Percentiles rank a stretch among this genome's conserved stretches.
phyloP scores from a whole-genome alignment of 2,888 invertebrate genomes.

The Brachyopa scutellaris region DNA sequence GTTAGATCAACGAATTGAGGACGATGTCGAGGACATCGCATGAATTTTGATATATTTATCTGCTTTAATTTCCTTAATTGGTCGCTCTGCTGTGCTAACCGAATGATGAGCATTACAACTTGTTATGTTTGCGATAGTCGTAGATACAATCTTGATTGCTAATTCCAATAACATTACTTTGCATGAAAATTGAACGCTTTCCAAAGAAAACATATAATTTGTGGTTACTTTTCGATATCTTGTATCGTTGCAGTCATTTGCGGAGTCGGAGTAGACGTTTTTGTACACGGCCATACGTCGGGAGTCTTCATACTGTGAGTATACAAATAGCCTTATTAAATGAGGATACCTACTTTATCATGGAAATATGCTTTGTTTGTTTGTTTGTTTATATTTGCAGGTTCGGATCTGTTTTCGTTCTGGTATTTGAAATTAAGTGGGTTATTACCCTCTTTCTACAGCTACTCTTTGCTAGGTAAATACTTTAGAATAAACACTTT shows the following conservation, averaged over 20 bases:
- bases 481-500: constrained; percentile 33
- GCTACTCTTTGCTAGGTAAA: constrained; percentile 81
- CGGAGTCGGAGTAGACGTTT: constrained; percentile 86
- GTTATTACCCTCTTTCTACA: constrained; percentile 85
- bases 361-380: constrained; percentile 28
- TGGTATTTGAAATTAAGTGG: constrained; percentile 86
- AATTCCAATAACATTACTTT: constrained; percentile 11
- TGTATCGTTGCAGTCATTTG: constrained; percentile 83
- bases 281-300: constrained; percentile 84
- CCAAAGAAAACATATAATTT: constrained; percentile 6
- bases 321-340: constrained; percentile 68
- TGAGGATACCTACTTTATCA: background rate
- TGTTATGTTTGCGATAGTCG: background rate
- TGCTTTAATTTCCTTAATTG: constrained; percentile 57
- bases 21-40: constrained; percentile 15
- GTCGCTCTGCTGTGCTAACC: constrained; percentile 12
- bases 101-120: constrained; percentile 13
- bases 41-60: constrained; percentile 57
- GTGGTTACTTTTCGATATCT: constrained; percentile 28
- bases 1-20: constrained; percentile 9
- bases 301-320: constrained; percentile 86
- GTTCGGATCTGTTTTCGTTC: constrained; percentile 83
- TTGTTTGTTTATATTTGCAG: constrained; percentile 81
- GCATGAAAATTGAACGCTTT: constrained; percentile 33
- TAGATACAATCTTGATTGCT: constrained; percentile 34